Evolutionary conservation across 2,888 invertebrate species (phyloP).

Genomic region (Stenodera caucasica): DNA sequence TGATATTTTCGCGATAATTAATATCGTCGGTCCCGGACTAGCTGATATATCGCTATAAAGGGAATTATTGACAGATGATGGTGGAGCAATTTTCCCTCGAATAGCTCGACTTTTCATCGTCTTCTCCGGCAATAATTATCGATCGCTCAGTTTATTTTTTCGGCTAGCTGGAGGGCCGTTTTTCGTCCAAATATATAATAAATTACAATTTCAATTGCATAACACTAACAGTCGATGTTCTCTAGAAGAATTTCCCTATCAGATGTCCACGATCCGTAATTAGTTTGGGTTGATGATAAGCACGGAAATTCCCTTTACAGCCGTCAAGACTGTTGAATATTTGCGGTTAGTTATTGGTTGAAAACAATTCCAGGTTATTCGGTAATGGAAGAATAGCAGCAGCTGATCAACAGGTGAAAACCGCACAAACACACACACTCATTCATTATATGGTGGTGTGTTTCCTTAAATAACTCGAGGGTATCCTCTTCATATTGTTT

Average conservation of each 20-base stretch:
- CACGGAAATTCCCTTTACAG: neutral
- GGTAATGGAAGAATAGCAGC: conserved; percentile 2
- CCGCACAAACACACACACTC: neutral
- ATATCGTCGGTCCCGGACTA: too few relatives aligned
- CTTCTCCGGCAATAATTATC: too few relatives aligned
- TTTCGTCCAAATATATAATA: too few relatives aligned
- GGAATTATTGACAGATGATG: too few relatives aligned
- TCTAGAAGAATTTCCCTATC: neutral
- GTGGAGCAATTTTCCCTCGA: too few relatives aligned
- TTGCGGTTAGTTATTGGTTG: conserved; percentile 14
- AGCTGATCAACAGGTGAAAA: conserved; percentile 31
- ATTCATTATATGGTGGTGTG: conserved; percentile 9
- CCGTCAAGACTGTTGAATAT: conserved; percentile 6
- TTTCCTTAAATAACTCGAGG: conserved; percentile 19
- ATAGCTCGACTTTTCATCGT: too few relatives aligned
- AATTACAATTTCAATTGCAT: neutral
- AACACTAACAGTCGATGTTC: neutral
- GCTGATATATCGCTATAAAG: too few relatives aligned
- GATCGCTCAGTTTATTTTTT: too few relatives aligned
- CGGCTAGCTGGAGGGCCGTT: too few relatives aligned
- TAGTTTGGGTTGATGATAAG: neutral
- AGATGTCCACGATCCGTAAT: neutral
- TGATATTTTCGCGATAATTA: too few relatives aligned
- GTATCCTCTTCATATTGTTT: neutral
- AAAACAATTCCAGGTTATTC: conserved; percentile 5